Evolutionary conservation across 1,140 invertebrate species (phyloP).

Genomic region (Drosophila azteca): DNA sequence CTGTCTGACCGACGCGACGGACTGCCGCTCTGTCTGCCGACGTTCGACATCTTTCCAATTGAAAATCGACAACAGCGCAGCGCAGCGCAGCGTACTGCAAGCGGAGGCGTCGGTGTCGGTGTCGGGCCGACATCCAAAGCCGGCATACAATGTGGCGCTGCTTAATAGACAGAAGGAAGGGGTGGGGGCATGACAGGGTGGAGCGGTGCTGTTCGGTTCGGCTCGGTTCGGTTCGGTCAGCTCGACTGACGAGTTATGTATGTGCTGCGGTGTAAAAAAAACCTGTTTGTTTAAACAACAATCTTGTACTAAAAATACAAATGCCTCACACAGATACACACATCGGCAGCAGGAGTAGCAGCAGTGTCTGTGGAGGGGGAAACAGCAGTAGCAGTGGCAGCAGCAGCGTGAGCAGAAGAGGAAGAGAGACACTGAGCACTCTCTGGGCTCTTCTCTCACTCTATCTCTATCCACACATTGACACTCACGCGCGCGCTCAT

Average conservation of each 20-base stretch:
- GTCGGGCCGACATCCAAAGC: conserved; percentile 15
- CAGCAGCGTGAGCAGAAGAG: conserved; percentile 18
- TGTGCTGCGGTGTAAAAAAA: conserved; percentile 79
- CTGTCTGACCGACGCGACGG: background rate
- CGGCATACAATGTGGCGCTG: conserved; percentile 63
- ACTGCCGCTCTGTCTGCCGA: conserved; percentile 59
- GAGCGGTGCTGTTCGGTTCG: conserved; percentile 2
- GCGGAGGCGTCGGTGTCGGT: conserved; percentile 55
- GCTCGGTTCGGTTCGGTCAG: conserved; percentile 1
- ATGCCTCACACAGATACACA: conserved; percentile 52
- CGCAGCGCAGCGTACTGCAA: conserved; percentile 51
- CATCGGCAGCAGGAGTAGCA: conserved; percentile 25
- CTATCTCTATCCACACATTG: no score
- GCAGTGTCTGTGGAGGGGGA: background rate
- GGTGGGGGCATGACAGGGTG: conserved; percentile 8
- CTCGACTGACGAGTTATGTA: conserved; percentile 77
- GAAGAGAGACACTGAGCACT: conserved; percentile 34
- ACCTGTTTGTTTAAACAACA: conserved; percentile 81
- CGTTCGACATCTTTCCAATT: conserved; percentile 47
- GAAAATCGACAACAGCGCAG: conserved; percentile 77
- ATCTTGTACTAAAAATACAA: conserved; percentile 81
- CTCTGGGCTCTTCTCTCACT: no score
- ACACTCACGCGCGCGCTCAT: conserved; percentile 20
- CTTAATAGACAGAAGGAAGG: conserved; percentile 14
- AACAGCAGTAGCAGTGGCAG: conserved; percentile 16